A percentile compares a stretch with the other conserved stretches of the same genome.
Conservation (phyloP, 2,888 invertebrate species). For the Lomographa bimaculata region DNA sequence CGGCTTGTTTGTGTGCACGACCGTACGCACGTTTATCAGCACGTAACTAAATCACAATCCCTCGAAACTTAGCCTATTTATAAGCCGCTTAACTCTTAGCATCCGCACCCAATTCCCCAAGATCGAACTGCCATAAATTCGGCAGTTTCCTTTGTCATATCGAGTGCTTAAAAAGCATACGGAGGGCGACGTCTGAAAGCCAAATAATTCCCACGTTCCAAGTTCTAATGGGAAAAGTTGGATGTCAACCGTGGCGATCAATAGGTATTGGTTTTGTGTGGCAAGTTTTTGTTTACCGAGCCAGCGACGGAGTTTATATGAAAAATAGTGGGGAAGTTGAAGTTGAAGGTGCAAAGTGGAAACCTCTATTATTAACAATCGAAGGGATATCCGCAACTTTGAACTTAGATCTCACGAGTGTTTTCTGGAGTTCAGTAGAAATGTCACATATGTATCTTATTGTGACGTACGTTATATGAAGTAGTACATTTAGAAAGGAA, state of each 20-base stretch:
- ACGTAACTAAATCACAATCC: too few relatives aligned
- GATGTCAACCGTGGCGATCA: slow-evolving; percentile 52
- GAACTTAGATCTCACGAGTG: too few relatives aligned
- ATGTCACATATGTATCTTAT: too few relatives aligned
- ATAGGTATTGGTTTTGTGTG: slow-evolving; percentile 49
- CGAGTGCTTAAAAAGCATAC: slow-evolving; percentile 42
- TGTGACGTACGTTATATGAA: too few relatives aligned
- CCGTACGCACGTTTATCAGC: too few relatives aligned
- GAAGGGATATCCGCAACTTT: too few relatives aligned
- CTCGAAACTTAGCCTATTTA: too few relatives aligned
- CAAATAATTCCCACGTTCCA: slow-evolving; percentile 62
- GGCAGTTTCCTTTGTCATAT: slow-evolving; percentile 34
- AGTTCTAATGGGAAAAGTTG: slow-evolving; percentile 71
- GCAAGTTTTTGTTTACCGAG: slow-evolving; percentile 52
- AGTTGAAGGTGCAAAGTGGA: too few relatives aligned
- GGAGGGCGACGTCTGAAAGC: slow-evolving; percentile 38
- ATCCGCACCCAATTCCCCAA: slow-evolving; percentile 1
- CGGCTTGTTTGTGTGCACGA: too few relatives aligned
- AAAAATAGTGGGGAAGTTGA: neutral
- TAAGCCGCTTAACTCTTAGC: slow-evolving; percentile 4
- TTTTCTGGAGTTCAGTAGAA: too few relatives aligned
- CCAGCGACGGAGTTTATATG: neutral
- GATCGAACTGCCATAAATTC: slow-evolving; percentile 37
- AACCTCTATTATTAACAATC: too few relatives aligned
- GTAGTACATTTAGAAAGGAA: too few relatives aligned